Evolutionary conservation across 2,797 vertebrate species (phyloP).

Genomic region (Megalops cyprinoides): DNA sequence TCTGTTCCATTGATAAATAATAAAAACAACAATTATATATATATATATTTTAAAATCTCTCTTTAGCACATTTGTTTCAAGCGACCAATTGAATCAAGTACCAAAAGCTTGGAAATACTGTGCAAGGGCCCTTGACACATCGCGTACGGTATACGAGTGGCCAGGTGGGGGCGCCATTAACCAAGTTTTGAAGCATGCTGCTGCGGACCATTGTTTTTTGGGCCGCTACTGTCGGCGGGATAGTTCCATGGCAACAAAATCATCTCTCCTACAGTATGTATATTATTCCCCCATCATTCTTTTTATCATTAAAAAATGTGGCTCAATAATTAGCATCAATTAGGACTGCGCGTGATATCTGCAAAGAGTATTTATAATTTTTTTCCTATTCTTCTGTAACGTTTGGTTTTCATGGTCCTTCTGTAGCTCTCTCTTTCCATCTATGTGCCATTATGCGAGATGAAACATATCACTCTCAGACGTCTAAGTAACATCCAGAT

Average conservation of each 20-base stretch:
- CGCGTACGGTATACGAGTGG: conserved; percentile 47
- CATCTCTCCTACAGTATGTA: conserved; percentile 21
- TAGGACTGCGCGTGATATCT: background rate
- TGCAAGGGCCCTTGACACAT: background rate
- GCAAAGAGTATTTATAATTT: background rate
- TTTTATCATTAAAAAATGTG: background rate
- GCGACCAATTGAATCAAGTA: background rate
- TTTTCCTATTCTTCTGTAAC: background rate
- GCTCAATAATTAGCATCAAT: background rate
- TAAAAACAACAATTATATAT: background rate
- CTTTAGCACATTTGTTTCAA: background rate
- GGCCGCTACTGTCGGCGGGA: conserved; percentile 18
- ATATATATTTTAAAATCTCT: background rate
- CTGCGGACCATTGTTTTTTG: conserved; percentile 19
- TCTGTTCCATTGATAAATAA: background rate
- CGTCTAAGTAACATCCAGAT: background rate
- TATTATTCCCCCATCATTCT: background rate
- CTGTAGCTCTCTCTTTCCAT: background rate
- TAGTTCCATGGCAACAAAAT: conserved; percentile 38
- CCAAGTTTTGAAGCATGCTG: conserved; percentile 70
- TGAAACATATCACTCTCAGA: background rate
- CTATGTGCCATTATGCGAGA: background rate
- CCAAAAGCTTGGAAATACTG: background rate
- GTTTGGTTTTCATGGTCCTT: background rate
- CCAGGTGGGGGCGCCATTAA: conserved; percentile 83